Base-by-base conservation (phyloP, 2,888 invertebrate species). In the Alviniconcha strummeri region DNA sequence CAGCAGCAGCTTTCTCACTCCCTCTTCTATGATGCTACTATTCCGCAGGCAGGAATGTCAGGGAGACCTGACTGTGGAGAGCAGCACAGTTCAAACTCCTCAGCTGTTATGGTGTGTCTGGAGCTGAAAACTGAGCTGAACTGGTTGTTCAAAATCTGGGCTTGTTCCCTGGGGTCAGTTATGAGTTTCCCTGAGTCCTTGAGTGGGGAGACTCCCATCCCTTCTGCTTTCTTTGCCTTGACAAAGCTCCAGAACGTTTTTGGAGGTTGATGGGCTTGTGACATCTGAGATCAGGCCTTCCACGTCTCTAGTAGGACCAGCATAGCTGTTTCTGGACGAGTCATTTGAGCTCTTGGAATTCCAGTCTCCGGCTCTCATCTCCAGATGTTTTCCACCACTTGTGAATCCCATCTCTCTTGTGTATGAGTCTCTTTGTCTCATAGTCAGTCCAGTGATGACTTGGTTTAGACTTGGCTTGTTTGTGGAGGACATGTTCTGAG, bases 51-150 rank as follows among this genome's bases (percentile, higher is more conserved):
- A 36, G 75, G 75, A 75, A 4, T 36, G 75, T 36, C 8, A 13
- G 75, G 8, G 17, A 75, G 36, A 6, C 36, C 17, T 36, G 52
- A 13, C 36, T 7, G 9, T 36, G 54, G 55, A 2, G 75, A 52
- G 36, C 54, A 75, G 5, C 4, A 52, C 36, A 36, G 75, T 75
- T 75, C 75, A 75, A 75, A 75, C 75, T 75, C 75, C 17, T 75
- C 75, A 75, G 75, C 75, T 36, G 75, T 75, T 7, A 55, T 36
- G 19, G 75, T 75, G 17, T 75, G 7, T 75, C 36, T n/a, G 11
- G 75, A 52, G 75, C 75, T 75, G 75, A 75, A 75, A 6, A 75
- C 75, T 15, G 75, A 75, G 75, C 17, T 19, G 75, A 75, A 75
- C 75, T 75, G 75, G 75, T 6, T 75, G 75, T 75, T 75, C 3